These are phyloP conservation scores for Okamejei kenojei DNA, from an alignment of 2,797 vertebrate species.

Conservation along the genomic window DNA sequence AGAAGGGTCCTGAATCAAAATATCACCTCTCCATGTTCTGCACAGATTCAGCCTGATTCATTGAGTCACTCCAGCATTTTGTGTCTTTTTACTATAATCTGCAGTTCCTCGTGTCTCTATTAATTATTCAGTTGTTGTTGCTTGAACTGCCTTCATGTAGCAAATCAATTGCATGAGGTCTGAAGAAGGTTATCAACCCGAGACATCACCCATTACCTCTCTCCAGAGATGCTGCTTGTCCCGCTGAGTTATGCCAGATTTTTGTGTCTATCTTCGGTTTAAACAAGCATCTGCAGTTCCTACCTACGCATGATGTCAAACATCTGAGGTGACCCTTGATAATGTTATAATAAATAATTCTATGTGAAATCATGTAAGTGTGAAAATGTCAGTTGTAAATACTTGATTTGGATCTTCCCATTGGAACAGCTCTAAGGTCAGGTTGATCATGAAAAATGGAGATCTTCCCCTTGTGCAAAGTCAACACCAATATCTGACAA, in stretches of 20 bases:
- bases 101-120: background rate
- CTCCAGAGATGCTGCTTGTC: too few relatives aligned
- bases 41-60: too few relatives aligned
- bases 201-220: too few relatives aligned
- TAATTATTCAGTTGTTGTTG: background rate
- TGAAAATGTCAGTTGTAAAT: background rate
- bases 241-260: too few relatives aligned
- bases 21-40: too few relatives aligned
- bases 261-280: too few relatives aligned
- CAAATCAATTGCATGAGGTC: background rate
- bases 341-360: background rate
- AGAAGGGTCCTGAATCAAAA: too few relatives aligned
- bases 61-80: too few relatives aligned
- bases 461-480: background rate
- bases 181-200: too few relatives aligned
- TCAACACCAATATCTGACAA: background rate
- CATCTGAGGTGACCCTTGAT: background rate
- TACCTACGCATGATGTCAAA: background rate
- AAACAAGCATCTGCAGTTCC: too few relatives aligned
- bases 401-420: background rate
- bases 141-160: too few relatives aligned
- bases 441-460: background rate
- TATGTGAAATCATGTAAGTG: background rate
- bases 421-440: background rate
- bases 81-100: too few relatives aligned